A percentile compares a stretch with the other conserved stretches of the same genome.
These are phyloP conservation scores for Chelonoidis abingdonii DNA, from an alignment of 2,113 vertebrate genomes.

Conservation along the genomic window DNA sequence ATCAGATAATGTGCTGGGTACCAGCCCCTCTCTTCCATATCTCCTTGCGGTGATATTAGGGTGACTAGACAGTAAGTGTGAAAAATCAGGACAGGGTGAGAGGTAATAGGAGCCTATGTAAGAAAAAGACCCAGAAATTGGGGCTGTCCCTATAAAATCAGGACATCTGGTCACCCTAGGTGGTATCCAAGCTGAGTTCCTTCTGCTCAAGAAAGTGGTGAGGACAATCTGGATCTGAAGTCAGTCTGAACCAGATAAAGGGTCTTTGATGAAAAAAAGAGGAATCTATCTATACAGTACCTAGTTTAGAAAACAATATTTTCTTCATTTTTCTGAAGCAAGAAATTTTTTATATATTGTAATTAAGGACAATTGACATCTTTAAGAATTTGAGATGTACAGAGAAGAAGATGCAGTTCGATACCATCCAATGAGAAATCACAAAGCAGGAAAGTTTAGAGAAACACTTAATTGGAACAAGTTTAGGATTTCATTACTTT, in stretches of 20 bases:
- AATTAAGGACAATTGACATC: background rate
- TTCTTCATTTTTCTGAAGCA: background rate
- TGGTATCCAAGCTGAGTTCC: background rate
- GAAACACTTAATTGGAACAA: background rate
- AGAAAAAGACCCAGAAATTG: too few relatives aligned
- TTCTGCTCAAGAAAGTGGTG: background rate
- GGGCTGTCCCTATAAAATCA: too few relatives aligned
- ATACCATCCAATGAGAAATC: background rate
- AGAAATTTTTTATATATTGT: background rate
- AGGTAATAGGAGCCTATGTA: too few relatives aligned
- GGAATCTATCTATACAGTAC: background rate
- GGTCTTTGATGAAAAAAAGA: background rate
- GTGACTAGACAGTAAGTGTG: too few relatives aligned
- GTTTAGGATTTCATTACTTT: background rate
- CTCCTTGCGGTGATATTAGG: background rate
- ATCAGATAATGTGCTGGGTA: background rate
- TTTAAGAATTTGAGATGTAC: background rate
- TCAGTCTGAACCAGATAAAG: background rate
- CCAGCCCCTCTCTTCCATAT: background rate
- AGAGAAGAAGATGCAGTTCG: background rate
- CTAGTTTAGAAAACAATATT: background rate
- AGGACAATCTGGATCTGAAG: background rate
- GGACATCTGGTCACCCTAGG: too few relatives aligned
- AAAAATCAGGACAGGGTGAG: too few relatives aligned
- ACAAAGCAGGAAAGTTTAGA: background rate